Conservation (phyloP, 2,797 vertebrate species). For the Alectoris magna region DNA sequence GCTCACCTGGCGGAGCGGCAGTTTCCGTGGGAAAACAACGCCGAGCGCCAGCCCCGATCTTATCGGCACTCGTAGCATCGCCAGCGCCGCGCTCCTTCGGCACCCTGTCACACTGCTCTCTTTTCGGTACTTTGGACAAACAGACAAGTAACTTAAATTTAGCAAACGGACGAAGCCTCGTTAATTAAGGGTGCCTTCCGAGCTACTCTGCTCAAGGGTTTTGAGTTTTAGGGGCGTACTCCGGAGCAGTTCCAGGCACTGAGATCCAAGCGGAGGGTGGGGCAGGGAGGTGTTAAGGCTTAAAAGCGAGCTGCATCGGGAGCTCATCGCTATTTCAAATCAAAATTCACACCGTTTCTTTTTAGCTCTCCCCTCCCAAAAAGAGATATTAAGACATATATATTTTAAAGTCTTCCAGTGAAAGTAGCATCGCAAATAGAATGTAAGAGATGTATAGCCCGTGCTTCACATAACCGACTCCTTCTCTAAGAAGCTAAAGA, state of each 20-base stretch:
- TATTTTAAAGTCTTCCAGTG: not conserved
- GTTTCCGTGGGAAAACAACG: slow-evolving; percentile 2
- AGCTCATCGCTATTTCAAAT: not conserved
- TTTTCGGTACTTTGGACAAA: slow-evolving; percentile 69
- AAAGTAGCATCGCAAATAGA: not conserved
- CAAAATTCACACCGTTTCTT: not conserved
- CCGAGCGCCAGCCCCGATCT: slow-evolving; percentile 49
- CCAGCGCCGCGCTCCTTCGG: slow-evolving; percentile 18
- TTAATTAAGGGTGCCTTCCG: slow-evolving; percentile 42
- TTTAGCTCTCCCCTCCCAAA: not conserved
- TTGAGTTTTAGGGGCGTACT: not conserved
- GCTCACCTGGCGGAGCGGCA: no score
- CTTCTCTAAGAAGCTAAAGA: not conserved
- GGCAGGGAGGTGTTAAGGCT: not conserved
- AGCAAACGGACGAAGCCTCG: slow-evolving; percentile 39
- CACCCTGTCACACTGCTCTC: slow-evolving; percentile 67
- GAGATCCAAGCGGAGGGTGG: not conserved
- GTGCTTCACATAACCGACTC: not conserved
- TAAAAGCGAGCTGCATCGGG: not conserved
- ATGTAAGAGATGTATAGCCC: not conserved
- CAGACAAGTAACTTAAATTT: slow-evolving; percentile 45
- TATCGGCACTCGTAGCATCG: slow-evolving; percentile 66
- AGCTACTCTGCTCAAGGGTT: not conserved
- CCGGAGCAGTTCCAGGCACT: not conserved
- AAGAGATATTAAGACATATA: not conserved